Conservation (phyloP, 2,797 vertebrate species). For the Enteromius thamalakanensis region DNA sequence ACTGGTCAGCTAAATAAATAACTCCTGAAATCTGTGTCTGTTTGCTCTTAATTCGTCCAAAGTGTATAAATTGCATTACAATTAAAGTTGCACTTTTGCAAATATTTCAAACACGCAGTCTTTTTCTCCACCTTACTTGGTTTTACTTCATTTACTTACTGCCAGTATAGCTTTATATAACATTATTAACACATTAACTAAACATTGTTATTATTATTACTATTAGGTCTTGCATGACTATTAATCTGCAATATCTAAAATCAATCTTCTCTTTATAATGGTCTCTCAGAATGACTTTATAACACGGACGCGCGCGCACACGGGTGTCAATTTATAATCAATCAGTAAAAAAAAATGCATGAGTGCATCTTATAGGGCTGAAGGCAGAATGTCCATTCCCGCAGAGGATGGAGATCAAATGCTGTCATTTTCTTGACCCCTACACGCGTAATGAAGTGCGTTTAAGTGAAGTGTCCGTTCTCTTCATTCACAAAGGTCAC, state of each 20-base stretch:
- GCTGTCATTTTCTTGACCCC: conserved; percentile 55
- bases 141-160: not conserved
- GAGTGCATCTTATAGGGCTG: not conserved
- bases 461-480: conserved; percentile 58
- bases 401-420: not conserved
- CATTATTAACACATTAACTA: not conserved
- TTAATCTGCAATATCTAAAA: not conserved
- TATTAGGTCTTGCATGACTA: not conserved
- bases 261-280: not conserved
- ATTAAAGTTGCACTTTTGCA: not conserved
- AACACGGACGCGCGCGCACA: not conserved
- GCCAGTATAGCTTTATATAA: not conserved
- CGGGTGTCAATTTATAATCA: not conserved
- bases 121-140: not conserved
- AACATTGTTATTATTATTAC: not conserved
- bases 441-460: conserved; percentile 54
- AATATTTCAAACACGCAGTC: not conserved
- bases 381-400: not conserved
- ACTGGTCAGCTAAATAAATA: not conserved
- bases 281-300: not conserved
- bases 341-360: not conserved
- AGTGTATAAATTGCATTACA: not conserved
- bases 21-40: not conserved
- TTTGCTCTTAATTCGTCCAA: not conserved
- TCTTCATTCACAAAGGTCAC: conserved; percentile 56